A percentile compares a stretch with the other conserved stretches of the same genome.
These are phyloP conservation scores for Egretta garzetta DNA, from an alignment of 2,113 vertebrate species.

Conservation along the genomic window DNA sequence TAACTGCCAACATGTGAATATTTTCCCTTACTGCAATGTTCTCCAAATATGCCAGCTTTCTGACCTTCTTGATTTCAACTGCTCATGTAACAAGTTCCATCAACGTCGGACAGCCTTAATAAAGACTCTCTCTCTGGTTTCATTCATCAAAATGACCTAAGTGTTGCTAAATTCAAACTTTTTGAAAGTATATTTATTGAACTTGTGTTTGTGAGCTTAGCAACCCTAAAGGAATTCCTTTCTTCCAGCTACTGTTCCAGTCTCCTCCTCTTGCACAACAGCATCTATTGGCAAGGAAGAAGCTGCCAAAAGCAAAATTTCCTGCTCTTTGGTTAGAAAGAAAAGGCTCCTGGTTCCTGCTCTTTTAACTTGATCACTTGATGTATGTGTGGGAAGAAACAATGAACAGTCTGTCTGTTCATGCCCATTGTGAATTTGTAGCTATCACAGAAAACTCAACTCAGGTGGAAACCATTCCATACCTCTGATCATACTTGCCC, in stretches of 20 bases:
- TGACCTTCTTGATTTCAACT: not conserved
- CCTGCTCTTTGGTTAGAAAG: not conserved
- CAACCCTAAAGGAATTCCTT: not conserved
- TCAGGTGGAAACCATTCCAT: not conserved
- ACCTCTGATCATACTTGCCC: not conserved
- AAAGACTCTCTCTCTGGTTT: not conserved
- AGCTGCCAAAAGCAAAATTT: not conserved
- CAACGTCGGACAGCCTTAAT: not conserved
- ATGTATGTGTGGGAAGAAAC: not conserved
- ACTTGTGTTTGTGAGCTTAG: not conserved
- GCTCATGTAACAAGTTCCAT: not conserved
- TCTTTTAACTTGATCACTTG: not conserved
- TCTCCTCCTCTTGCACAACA: not conserved
- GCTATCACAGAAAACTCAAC: not conserved
- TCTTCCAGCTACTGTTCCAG: not conserved
- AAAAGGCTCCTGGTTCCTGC: not conserved
- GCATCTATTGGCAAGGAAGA: not conserved
- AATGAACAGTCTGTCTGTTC: not conserved
- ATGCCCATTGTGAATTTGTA: not conserved
- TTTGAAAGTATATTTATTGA: not conserved
- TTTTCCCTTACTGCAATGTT: not conserved
- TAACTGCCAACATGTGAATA: not conserved
- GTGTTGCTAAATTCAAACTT: not conserved
- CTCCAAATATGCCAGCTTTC: not conserved
- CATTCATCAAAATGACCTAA: not conserved